Evolutionary conservation across 2,888 invertebrate species (phyloP), one percentile per base, ranked within the genome.

Genomic region (Ecliptopera silaceata): DNA sequence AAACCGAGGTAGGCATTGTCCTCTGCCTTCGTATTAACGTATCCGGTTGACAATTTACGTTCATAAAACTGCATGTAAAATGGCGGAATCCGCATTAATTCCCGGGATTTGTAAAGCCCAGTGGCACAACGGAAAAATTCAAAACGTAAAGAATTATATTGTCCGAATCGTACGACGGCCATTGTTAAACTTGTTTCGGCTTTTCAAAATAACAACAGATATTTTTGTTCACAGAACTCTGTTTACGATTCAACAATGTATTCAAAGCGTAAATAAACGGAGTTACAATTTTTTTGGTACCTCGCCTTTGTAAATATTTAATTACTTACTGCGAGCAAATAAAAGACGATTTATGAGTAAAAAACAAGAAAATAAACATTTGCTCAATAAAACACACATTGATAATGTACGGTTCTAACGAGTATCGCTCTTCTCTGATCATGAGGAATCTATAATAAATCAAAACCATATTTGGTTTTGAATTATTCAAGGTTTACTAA

Each of bases 81-180:
- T 50, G 12, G 31, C 31, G 38, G 47, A 43, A 43, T 47, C 26
- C 36, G 32, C 50, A 59, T 59, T 48, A 55, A 55, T 48, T 39
- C 8, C 43, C 12, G 36, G 43, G 55, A 29, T 51, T 59, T 59
- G 59, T 59, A 47, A 44, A 26, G 6, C 26, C 26, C 26, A 26
- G 26, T 34, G 20, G 51, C 47, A 29, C 31, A 47, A 59, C 45
- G 15, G 31, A 50, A 59, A 59, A 55, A 51, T 51, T 39, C 53
- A 63, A 61, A 63, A 53, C 52, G 53, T 52, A 43, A 45, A 44
- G 52, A 63, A 55, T 60, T 51, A 56, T 60, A 51, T 49, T 47
- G 48, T 59, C 54, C 42, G 56, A 52, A 54, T 56, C 59, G 59
- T 54, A 43, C 44, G 44, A 50, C 54, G 39, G 26, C 55, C 43